Evolutionary conservation across 2,888 invertebrate genomes (phyloP).

Genomic region (Lasioglossum figueresi): DNA sequence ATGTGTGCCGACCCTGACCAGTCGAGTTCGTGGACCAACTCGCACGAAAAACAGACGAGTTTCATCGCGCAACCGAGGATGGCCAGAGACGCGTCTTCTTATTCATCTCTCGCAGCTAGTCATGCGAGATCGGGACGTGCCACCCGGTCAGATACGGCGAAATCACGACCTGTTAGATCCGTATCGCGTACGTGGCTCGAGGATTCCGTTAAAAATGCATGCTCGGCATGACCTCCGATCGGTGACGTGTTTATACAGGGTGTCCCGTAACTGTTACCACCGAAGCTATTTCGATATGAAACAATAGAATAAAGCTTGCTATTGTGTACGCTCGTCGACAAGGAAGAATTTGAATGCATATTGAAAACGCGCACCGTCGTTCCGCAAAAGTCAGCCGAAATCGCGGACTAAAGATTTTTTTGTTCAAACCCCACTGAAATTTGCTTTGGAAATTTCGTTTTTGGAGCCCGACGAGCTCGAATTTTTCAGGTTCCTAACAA

Average conservation of each 20-base stretch:
- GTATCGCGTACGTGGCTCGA: conserved; percentile 6
- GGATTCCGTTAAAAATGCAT: conserved; percentile 26
- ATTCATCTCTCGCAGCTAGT: conserved; percentile 42
- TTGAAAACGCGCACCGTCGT: neutral
- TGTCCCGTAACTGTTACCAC: neutral
- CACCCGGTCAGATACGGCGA: conserved; percentile 29
- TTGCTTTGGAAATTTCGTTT: neutral
- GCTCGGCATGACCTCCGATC: conserved; percentile 24
- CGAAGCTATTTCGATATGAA: neutral
- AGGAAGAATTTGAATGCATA: neutral
- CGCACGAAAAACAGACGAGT: conserved; percentile 34
- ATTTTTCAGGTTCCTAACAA: neutral
- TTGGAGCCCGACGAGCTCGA: neutral
- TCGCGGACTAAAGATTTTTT: neutral
- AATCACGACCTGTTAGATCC: conserved; percentile 36
- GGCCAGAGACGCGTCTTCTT: conserved; percentile 33
- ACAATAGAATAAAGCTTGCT: neutral
- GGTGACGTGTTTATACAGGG: conserved; percentile 9
- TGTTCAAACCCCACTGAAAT: neutral
- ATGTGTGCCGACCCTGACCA: conserved; percentile 53
- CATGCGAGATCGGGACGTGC: conserved; percentile 48
- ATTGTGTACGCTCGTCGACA: no score
- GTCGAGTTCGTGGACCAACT: conserved; percentile 8
- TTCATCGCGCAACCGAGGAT: conserved; percentile 46
- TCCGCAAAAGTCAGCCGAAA: neutral